Evolutionary conservation across 2,797 vertebrate genomes (phyloP), one percentile per base, ranked within the genome.

Genomic region (Coracias cyanogaster): DNA sequence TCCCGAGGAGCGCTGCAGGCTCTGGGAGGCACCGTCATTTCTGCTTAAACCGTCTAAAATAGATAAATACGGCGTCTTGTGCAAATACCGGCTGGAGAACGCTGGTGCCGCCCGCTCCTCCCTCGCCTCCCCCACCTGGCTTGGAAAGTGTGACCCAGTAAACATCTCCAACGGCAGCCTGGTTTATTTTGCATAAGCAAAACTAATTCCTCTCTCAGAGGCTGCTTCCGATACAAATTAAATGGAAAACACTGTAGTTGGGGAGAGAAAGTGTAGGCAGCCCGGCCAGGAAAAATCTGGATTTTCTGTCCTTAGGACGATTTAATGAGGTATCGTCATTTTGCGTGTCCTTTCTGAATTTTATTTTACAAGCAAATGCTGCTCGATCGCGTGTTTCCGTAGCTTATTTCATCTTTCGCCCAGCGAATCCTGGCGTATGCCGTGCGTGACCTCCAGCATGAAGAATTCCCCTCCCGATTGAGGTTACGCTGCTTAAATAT

Each of bases 221-320:
- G 60, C 7, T 60, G 86, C 6, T 93, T 79, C 74, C 48, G 45
- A 54, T 78, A 64, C 49, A 29, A 74, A 74, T 86, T 37, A 22
- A 71, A 43, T 13, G 62, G 62, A 35, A 51, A 94, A 12, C 37
- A 37, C 67, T 9, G 31, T 54, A 35, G 72, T 81, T 92, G 5
- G 62, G 76, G 65, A 60, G 82, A 77, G 78, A 65, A 85, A 78
- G 79, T 57, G 69, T 41, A 18, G 89, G 84, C 61, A 80, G 58
- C 65, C 82, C 82, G 61, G 76, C 52, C 74, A 18, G 25, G 94
- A 96, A 94, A 85, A 96, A 95, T 94, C 94, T 96, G 92, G 95
- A 93, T 88, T 91, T 82, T 88, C 76, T 92, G 84, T 57, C 94
- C 94, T 91, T 69, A 83, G 70, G 80, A 26, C n/a, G 66, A 22